A percentile compares a stretch with the other conserved stretches of the same genome.
These are phyloP conservation scores for Eupithecia centaureata DNA, from an alignment of 2,888 invertebrate species.

Conservation along the genomic window DNA sequence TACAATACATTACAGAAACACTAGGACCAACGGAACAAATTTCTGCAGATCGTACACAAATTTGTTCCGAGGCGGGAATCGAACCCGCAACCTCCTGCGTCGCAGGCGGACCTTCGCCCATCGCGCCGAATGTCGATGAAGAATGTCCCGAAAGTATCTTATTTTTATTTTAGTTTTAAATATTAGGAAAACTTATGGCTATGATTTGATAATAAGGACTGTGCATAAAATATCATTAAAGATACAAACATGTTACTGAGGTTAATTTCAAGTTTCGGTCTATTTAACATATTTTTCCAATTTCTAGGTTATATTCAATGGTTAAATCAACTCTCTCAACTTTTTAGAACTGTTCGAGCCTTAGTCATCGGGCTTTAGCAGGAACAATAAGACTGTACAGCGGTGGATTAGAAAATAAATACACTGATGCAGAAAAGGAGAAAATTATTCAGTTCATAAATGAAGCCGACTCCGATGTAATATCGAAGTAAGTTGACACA, in stretches of 20 bases:
- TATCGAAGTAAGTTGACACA: conserved; percentile 59
- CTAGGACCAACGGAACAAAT: too few relatives aligned
- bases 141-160: background rate
- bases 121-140: background rate
- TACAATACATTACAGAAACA: too few relatives aligned
- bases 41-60: too few relatives aligned
- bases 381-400: conserved; percentile 49
- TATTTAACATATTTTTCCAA: background rate
- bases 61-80: too few relatives aligned
- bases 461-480: conserved; percentile 54
- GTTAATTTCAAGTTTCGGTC: too few relatives aligned
- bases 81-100: too few relatives aligned
- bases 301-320: background rate
- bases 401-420: conserved; percentile 60
- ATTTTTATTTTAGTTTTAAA: too few relatives aligned
- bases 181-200: too few relatives aligned
- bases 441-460: conserved; percentile 74
- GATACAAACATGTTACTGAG: too few relatives aligned
- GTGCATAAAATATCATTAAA: too few relatives aligned
- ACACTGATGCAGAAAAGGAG: conserved; percentile 63
- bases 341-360: conserved; percentile 47
- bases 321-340: background rate
- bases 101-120: too few relatives aligned
- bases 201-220: too few relatives aligned
- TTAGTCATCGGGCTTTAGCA: conserved; percentile 36